Evolutionary conservation across 2,797 vertebrate genomes (phyloP), one percentile per base, ranked within the genome.

Genomic region (Rhinogobio ventralis): DNA sequence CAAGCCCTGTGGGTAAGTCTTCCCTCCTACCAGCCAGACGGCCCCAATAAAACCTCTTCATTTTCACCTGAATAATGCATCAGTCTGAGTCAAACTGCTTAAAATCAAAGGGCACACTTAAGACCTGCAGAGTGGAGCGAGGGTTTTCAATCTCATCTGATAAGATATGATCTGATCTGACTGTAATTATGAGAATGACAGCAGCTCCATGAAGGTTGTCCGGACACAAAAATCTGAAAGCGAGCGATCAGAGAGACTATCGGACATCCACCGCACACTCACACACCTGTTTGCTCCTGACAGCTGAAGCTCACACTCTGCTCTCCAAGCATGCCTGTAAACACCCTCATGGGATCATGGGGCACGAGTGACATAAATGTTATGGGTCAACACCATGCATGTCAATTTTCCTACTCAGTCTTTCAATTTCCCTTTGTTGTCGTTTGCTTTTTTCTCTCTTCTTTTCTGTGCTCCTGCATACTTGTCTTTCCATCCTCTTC

Each of bases 1-100:
- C 97, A 0, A 99, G 98, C 90, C 98, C 98, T 4, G 97, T 99
- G 33, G 96, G 98, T 99, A 89, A 99, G 97, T 97, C 73, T 78
- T 82, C 42, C 71, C 28, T 75, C 49, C 20, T 72, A 62, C 42
- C 28, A 71, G 20, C 53, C 57, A 55, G 82, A 68, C 51, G 6
- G 30, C 23, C 67, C 55, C 45, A 62, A 77, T 85, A 73, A 79
- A 57, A 79, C 76, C 42, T 79, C 83, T 79, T 85, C 10, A 73
- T 85, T 85, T 85, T 53, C 55, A 74, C 84, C 84, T 82, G 30
- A 85, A 85, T 85, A 67, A 86, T 74, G 17, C 79, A 76, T 81
- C 68, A 81, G 71, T 30, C 64, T 57, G 78, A 81, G 60, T 82
- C 84, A 86, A 82, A 73, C 79, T 55, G 57, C 51, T 72, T 68